Evolutionary conservation across 64 coral and sea anemone species (phyloP), one percentile per base, ranked within the genome.

Genomic region (Stichodactyla mertensii): DNA sequence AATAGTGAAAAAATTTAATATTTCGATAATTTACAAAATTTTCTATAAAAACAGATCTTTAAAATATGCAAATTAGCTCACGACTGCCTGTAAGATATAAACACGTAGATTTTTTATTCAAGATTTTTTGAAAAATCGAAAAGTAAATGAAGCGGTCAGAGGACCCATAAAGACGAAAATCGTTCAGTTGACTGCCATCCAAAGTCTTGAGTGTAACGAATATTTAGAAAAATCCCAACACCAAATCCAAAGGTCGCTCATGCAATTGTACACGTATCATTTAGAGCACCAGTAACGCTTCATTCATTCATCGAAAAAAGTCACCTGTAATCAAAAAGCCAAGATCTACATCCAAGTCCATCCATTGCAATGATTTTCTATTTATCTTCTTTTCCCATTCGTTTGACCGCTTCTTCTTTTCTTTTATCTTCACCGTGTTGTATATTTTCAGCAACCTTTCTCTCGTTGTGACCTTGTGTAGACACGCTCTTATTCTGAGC

Each of bases 391-490:
- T 74, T 74, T 66, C 22, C 62, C 69, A 13, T 31, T 69, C 90
- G 91, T 62, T 83, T 84, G 10, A 88, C 12, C 1, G 71, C 78
- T 11, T 94, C 95, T 81, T 94, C 90, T 92, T 98, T 98, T 83
- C 96, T 91, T 61, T 98, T 98, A 9, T 98, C 90, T 51, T 98
- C 96, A 6, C 87, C 96, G 51, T 98, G 90, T 83, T 92, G 92
- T 83, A 98, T 98, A 81, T 94, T 94, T 52, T 98, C 93, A 4
- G 86, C 93, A 0, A 88, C 85, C 56, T 98, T 98, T 87, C 96
- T 84, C 15, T 94, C 96, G 52, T 84, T 82, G 10, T 98, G 87
- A 13, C 96, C 96, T 51, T 86, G 86, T 22, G 86, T 86, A 0
- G 87, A 86, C 0, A 83, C 52, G n/a, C 82, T 89, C 56, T 98